Evolutionary conservation across 2,888 invertebrate genomes (phyloP).

Genomic region (Phengaris arion): DNA sequence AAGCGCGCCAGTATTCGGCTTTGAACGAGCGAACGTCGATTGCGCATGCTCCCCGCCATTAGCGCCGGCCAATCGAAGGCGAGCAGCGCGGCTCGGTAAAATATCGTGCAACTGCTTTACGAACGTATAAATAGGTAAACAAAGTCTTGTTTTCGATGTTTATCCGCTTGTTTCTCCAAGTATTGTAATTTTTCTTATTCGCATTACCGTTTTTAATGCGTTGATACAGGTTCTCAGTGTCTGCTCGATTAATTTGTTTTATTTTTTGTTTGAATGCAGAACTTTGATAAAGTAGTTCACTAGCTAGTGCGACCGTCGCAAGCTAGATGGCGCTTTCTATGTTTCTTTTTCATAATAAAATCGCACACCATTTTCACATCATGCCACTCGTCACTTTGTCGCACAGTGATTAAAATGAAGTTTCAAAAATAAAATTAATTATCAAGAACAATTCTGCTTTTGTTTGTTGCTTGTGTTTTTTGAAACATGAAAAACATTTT

Average conservation of each 20-base stretch:
- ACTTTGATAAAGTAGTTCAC: conserved; percentile 34
- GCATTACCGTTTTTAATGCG: conserved; percentile 5
- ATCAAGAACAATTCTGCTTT: no score
- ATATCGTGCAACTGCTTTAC: conserved; percentile 45
- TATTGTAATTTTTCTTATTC: neutral
- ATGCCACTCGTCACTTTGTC: neutral
- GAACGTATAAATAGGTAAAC: conserved; percentile 31
- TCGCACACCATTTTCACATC: neutral
- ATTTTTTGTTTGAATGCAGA: conserved; percentile 17
- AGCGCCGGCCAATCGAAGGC: conserved; percentile 65
- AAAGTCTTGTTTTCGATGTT: conserved; percentile 21
- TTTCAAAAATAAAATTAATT: no score
- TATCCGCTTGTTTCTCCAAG: neutral
- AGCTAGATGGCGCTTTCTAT: conserved; percentile 67
- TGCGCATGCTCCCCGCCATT: conserved; percentile 76
- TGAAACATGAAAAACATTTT: no score
- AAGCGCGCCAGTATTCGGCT: conserved; percentile 79
- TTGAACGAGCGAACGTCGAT: conserved; percentile 64
- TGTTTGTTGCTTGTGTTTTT: no score
- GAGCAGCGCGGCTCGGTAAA: conserved; percentile 54
- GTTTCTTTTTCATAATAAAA: neutral
- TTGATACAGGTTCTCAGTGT: neutral
- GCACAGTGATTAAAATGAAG: neutral
- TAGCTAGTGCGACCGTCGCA: conserved; percentile 57
- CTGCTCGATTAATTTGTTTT: neutral